These are phyloP conservation scores for Drosophila willistoni DNA, from an alignment of 1,140 invertebrate genomes.

Conservation along the genomic window DNA sequence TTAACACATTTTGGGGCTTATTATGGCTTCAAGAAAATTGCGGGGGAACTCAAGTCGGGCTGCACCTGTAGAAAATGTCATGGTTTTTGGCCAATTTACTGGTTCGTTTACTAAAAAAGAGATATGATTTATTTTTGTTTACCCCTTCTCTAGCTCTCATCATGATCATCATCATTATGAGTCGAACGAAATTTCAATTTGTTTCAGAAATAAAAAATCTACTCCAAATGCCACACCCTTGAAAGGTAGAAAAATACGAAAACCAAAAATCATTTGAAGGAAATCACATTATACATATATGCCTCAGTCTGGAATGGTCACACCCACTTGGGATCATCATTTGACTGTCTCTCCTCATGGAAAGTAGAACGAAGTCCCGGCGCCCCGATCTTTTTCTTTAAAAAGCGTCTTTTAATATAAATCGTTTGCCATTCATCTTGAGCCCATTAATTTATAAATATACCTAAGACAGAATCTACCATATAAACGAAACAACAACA, in stretches of 20 bases:
- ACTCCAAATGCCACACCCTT: slow-evolving; percentile 51
- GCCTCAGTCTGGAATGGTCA: slow-evolving; percentile 14
- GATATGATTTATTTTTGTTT: slow-evolving; percentile 8
- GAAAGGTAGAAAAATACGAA: not conserved
- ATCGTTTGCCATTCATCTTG: slow-evolving; percentile 72
- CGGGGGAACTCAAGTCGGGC: not conserved
- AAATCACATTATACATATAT: slow-evolving; percentile 34
- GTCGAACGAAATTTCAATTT: slow-evolving; percentile 37
- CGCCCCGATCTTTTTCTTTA: slow-evolving; percentile 57
- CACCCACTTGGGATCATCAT: slow-evolving; percentile 37
- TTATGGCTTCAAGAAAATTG: not conserved
- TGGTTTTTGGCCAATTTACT: not conserved
- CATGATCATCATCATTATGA: slow-evolving; percentile 47
- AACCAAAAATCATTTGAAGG: slow-evolving; percentile 26
- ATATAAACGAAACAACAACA: slow-evolving; percentile 30
- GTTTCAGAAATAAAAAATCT: slow-evolving; percentile 15
- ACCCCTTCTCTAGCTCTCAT: not conserved
- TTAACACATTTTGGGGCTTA: slow-evolving; percentile 57
- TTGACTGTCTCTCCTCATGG: not conserved
- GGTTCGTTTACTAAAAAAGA: no score
- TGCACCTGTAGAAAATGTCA: slow-evolving; percentile 14
- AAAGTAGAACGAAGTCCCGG: slow-evolving; percentile 53
- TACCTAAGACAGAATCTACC: slow-evolving; percentile 64
- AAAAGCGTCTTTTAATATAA: slow-evolving; percentile 65
- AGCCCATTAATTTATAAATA: slow-evolving; percentile 77